Base-by-base conservation (phyloP, 2,888 invertebrate genomes). In the Lasioglossum pauxillum region DNA sequence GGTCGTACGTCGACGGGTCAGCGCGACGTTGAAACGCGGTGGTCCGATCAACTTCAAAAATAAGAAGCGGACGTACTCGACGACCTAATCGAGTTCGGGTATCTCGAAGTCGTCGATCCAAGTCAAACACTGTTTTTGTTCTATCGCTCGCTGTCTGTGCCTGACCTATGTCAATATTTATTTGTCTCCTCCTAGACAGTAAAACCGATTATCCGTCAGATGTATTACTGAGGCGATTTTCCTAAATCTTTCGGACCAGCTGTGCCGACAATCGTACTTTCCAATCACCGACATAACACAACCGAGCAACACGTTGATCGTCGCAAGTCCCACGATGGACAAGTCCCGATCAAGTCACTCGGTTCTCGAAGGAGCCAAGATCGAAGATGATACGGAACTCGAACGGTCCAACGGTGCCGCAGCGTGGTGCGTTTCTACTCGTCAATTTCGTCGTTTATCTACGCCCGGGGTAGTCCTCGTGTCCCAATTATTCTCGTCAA, bases 71-170 rank as follows among this genome's bases (percentile, higher is more conserved):
- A 10, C 69, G 67, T 41, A 41, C 23, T 14, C 4, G 5, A 16
- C 14, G 16, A 27, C 31, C 69, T 1, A 10, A 31, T 23, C 41
- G 19, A 64, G 12, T 12, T 19, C 31, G 16, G 8, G 5, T 16
- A 16, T 7, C 31, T 31, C n/a, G 46, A 41, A 27, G 35, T 31
- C 7, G 19, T 31, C 1, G 67, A 85, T 90, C n/a, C 1, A 57
- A n/a, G n/a, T n/a, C 83, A 81, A 81, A 89, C 72, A 78, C 84
- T 89, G 86, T 83, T 82, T 85, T 57, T 71, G 64, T 75, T 75
- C 60, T 84, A 82, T 88, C 90, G 86, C 93, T 92, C 91, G 92
- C 93, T 94, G 92, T 92, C 93, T 93, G 94, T 94, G 94, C 94
- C 94, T 94, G 92, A 93, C 92, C 92, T 92, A 91, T 91, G 84